Evolutionary conservation across 2,113 vertebrate genomes (phyloP).

Genomic region (Bubo blakistoni): DNA sequence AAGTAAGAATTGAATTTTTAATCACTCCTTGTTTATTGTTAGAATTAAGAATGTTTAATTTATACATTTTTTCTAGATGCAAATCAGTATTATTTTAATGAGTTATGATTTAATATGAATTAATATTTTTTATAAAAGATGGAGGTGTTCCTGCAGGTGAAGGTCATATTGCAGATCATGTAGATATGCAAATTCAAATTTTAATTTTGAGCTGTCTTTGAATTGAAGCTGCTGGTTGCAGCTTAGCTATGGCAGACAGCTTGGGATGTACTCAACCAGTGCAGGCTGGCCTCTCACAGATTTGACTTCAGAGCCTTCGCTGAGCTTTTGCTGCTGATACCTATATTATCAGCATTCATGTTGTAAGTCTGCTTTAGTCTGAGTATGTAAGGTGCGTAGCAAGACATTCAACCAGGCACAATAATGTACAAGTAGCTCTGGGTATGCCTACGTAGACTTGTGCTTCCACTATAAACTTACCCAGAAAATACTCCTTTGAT

Average conservation of each 20-base stretch:
- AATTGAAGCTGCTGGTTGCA: neutral
- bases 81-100: neutral
- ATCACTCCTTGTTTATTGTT: neutral
- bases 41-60: neutral
- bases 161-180: neutral
- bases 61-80: neutral
- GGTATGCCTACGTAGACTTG: neutral
- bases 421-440: neutral
- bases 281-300: neutral
- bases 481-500: neutral
- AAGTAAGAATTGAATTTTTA: conserved; percentile 76
- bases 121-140: neutral
- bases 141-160: neutral
- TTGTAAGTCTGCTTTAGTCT: neutral
- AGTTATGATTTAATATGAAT: neutral
- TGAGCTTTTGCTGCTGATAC: neutral
- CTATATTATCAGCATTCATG: neutral
- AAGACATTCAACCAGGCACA: neutral
- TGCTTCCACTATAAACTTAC: neutral
- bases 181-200: neutral
- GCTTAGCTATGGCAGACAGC: neutral
- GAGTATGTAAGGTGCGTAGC: neutral
- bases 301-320: neutral
- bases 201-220: neutral
- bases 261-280: neutral